Conservation (phyloP, 2,113 vertebrate species). For the Myanophis thanlyinensis region DNA sequence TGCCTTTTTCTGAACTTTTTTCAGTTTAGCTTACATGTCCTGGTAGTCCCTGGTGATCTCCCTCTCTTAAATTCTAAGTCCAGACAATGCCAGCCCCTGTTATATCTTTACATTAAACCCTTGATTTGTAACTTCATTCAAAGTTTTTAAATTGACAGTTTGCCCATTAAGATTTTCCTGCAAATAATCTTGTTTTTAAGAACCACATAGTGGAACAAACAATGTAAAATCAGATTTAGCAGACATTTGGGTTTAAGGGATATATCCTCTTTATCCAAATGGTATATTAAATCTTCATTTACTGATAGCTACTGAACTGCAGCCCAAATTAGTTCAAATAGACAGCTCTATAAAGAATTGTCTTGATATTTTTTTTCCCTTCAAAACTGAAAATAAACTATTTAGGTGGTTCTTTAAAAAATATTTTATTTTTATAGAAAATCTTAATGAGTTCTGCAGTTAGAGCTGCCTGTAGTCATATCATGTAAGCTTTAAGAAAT, state of each 20-base stretch:
- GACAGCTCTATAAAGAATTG: not conserved
- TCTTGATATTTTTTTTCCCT: not conserved
- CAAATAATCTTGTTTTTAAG: not conserved
- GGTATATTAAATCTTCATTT: not conserved
- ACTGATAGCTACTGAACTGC: not conserved
- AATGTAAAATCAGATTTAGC: not conserved
- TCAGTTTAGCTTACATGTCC: not conserved
- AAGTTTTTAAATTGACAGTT: not conserved
- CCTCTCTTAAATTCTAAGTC: not conserved
- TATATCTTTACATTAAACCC: not conserved
- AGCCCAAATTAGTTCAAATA: not conserved
- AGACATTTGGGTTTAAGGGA: not conserved
- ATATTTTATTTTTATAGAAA: conserved; percentile 49
- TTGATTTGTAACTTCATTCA: not conserved
- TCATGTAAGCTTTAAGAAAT: conserved; percentile 58
- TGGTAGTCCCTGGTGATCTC: not conserved
- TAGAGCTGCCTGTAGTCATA: conserved; percentile 66
- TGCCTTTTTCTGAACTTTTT: not conserved
- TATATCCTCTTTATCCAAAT: not conserved
- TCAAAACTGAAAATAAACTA: conserved; percentile 34
- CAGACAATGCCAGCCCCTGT: not conserved
- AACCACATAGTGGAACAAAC: not conserved
- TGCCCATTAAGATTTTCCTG: not conserved
- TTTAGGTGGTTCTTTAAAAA: conserved; percentile 53
- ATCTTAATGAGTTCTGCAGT: conserved; percentile 62